These are phyloP conservation scores for Dichetophora obliterata DNA, from an alignment of 2,888 invertebrate species.

Conservation along the genomic window DNA sequence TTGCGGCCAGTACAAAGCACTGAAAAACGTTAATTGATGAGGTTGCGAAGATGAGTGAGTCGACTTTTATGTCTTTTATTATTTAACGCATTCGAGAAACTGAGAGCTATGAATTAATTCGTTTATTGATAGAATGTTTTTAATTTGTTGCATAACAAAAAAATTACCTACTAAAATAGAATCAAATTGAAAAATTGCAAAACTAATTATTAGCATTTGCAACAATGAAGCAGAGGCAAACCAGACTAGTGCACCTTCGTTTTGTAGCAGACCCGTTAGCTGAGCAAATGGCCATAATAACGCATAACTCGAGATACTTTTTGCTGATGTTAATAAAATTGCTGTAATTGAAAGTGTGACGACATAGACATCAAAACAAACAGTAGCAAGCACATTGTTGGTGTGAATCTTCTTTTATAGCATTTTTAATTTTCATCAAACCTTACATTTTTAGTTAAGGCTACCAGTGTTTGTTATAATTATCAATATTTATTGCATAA, in stretches of 20 bases:
- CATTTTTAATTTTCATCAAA: not conserved
- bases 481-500: too few relatives aligned
- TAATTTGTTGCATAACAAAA: not conserved
- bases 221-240: not conserved
- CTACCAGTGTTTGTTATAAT: too few relatives aligned
- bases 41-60: constrained; percentile 17
- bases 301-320: not conserved
- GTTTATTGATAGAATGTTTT: not conserved
- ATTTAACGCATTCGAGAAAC: not conserved
- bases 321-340: not conserved
- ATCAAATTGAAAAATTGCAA: not conserved
- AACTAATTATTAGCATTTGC: not conserved
- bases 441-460: too few relatives aligned
- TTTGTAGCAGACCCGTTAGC: constrained; percentile 1
- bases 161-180: not conserved
- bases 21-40: constrained; percentile 18
- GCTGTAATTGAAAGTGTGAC: not conserved
- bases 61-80: not conserved
- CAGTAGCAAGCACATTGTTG: not conserved
- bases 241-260: constrained; percentile 26
- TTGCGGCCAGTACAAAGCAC: not conserved
- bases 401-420: not conserved
- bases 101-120: not conserved
- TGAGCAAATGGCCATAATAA: constrained; percentile 17
- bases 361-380: not conserved